These are phyloP conservation scores for Drosophila leontia DNA, from an alignment of 1,140 invertebrate species.

Conservation along the genomic window DNA sequence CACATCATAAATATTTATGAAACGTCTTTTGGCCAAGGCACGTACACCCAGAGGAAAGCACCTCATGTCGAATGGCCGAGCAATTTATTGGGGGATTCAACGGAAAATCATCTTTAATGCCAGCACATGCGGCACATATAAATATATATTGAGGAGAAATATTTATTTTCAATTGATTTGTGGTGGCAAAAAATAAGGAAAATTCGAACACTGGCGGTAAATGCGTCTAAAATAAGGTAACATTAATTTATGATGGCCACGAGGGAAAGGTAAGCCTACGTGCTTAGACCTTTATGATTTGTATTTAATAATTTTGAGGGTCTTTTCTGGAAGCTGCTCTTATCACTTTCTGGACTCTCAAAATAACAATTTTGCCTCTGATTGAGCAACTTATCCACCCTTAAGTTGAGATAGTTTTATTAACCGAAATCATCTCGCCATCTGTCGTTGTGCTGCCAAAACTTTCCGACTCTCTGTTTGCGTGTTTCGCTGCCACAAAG, in stretches of 20 bases:
- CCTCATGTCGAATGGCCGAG: constrained; percentile 51
- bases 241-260: constrained; percentile 7
- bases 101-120: constrained; percentile 76
- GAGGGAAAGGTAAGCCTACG: neutral
- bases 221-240: constrained; percentile 9
- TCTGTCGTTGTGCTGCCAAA: constrained; percentile 11
- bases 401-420: constrained; percentile 5
- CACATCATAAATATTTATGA: constrained; percentile 80
- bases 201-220: constrained; percentile 1
- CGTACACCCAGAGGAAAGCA: constrained; percentile 20
- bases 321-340: neutral
- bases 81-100: constrained; percentile 66
- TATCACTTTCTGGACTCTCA: neutral
- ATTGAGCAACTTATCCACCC: neutral
- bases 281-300: neutral
- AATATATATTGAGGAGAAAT: constrained; percentile 37
- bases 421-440: constrained; percentile 25
- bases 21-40: constrained; percentile 34
- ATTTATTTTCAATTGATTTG: constrained; percentile 65
- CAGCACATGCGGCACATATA: constrained; percentile 73
- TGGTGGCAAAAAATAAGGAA: neutral
- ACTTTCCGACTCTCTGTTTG: constrained; percentile 30
- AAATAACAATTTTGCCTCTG: neutral
- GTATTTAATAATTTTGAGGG: neutral
- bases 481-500: constrained; percentile 16